Conservation (phyloP, 2,888 invertebrate genomes). For the Vandiemenella viatica region DNA sequence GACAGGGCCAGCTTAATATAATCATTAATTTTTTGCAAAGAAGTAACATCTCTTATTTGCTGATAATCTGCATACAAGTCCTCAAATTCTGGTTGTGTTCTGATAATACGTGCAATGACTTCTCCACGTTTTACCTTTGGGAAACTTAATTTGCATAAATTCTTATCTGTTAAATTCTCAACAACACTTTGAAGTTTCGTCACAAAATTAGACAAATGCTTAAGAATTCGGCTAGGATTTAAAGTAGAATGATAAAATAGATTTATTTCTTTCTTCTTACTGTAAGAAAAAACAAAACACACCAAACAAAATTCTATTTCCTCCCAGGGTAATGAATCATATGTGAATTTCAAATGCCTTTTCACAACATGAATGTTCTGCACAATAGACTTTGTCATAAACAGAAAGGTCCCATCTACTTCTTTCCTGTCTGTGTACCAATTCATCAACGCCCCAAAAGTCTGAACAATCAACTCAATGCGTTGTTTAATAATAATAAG, state of each 20-base stretch:
- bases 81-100: constrained; percentile 13
- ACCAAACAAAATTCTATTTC: constrained; percentile 21
- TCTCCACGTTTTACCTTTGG: constrained; percentile 3
- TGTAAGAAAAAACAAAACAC: constrained; percentile 16
- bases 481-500: too few relatives aligned
- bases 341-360: constrained; percentile 18
- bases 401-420: constrained; percentile 16
- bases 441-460: constrained; percentile 1
- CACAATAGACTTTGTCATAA: constrained; percentile 14
- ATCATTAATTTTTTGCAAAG: constrained; percentile 16
- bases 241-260: constrained; percentile 11
- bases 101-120: neutral
- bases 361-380: constrained; percentile 19
- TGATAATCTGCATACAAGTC: constrained; percentile 17
- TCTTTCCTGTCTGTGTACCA: constrained; percentile 1
- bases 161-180: too few relatives aligned
- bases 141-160: too few relatives aligned
- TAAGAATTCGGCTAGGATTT: constrained; percentile 12
- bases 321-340: constrained; percentile 20
- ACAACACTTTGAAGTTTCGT: too few relatives aligned
- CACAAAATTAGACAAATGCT: constrained; percentile 14
- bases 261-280: constrained; percentile 13
- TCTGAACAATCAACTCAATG: constrained; percentile 8
- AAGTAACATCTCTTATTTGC: constrained; percentile 17
- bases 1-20: constrained; percentile 13